phyloP scores from a whole-genome alignment of 37 sponge, comb jelly and placozoan genomes.

The Dysidea cf. avara region DNA sequence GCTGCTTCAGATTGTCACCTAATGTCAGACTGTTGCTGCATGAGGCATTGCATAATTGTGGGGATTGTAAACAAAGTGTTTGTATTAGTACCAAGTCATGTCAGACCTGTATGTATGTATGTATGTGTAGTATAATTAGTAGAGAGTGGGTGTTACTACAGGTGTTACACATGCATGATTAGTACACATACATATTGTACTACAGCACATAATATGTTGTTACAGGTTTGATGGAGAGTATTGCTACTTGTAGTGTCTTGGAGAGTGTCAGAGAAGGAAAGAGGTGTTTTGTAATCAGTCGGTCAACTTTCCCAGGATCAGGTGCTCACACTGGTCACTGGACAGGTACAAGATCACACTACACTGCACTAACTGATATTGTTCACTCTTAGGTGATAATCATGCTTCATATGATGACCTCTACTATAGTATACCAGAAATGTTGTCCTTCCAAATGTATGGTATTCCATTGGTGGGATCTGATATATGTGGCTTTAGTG shows the following conservation, averaged over 20 bases:
- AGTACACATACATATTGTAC: conserved; percentile 11
- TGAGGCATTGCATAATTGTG: no score
- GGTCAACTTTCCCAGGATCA: conserved; percentile 88
- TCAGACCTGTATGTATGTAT: conserved; percentile 19
- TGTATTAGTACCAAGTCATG: no score
- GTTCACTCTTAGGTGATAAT: conserved; percentile 78
- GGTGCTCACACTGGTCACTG: conserved; percentile 84
- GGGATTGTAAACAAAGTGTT: no score
- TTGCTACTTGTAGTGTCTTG: conserved; percentile 71
- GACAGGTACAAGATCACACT: conserved; percentile 53
- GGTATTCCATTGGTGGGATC: conserved; percentile 87
- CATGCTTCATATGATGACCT: conserved; percentile 70
- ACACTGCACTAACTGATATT: no score
- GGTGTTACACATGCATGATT: background rate
- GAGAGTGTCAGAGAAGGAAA: conserved; percentile 21
- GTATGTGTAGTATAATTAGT: no score
- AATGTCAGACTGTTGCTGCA: no score
- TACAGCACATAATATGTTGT: background rate
- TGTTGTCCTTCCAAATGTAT: conserved; percentile 90
- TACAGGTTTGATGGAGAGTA: conserved; percentile 78
- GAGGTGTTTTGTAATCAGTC: conserved; percentile 75
- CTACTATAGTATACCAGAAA: conserved; percentile 73
- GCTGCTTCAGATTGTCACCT: no score
- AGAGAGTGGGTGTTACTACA: background rate
- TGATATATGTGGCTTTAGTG: conserved; percentile 85